A percentile compares a stretch with the other conserved stretches of the same genome.
Evolutionary conservation across 2,888 invertebrate genomes (phyloP).

Genomic region (Horisme vitalbata): DNA sequence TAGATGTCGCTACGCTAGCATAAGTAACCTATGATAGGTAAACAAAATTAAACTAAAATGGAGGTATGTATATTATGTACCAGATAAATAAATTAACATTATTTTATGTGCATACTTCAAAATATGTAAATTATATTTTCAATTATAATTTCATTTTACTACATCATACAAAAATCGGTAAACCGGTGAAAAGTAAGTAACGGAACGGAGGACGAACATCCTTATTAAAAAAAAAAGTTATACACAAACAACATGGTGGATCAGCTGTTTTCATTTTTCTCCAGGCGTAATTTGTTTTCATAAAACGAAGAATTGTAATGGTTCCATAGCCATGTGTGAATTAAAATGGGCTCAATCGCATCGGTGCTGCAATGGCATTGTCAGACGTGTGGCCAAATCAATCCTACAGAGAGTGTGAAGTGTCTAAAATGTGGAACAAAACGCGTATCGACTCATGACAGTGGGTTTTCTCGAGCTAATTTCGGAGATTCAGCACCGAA

Average conservation of each 20-base stretch:
- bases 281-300: slow-evolving; percentile 65
- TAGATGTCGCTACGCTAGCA: slow-evolving; percentile 5
- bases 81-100: too few species aligned
- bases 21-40: too few species aligned
- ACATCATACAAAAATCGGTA: too few species aligned
- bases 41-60: too few species aligned
- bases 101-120: too few species aligned
- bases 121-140: too few species aligned
- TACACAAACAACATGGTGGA: slow-evolving; percentile 85
- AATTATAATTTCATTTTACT: too few species aligned
- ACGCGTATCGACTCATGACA: slow-evolving; percentile 84
- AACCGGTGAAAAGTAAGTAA: slow-evolving; percentile 6
- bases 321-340: slow-evolving; percentile 82
- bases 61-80: too few species aligned
- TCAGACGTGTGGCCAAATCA: slow-evolving; percentile 93
- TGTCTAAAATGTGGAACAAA: slow-evolving; percentile 92
- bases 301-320: slow-evolving; percentile 76
- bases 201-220: background rate
- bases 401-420: slow-evolving; percentile 92
- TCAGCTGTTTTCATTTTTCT: slow-evolving; percentile 83
- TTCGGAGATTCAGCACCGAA: slow-evolving; percentile 72
- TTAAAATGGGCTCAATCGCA: slow-evolving; percentile 95
- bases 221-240: slow-evolving; percentile 59
- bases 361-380: slow-evolving; percentile 97
- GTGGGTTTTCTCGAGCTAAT: slow-evolving; percentile 65